Percentiles rank a stretch among this genome's conserved stretches.
phyloP scores from a whole-genome alignment of 2,797 vertebrate species.

The Graptemys geographica region DNA sequence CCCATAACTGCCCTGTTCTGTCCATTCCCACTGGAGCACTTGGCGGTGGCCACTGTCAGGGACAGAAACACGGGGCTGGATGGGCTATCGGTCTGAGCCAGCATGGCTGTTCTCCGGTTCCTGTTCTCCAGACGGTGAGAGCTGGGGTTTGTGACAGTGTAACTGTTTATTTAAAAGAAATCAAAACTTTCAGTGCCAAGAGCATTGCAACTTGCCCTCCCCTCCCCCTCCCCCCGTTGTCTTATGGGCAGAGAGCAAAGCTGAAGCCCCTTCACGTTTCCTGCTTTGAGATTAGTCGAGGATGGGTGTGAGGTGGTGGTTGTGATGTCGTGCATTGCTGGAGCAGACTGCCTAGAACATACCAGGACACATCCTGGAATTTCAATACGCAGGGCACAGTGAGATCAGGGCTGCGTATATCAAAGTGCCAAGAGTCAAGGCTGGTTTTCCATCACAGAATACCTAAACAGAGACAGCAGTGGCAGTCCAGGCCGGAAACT shows the following conservation, averaged over 20 bases:
- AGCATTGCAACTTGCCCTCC: not conserved
- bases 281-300: not conserved
- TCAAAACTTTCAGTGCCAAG: not conserved
- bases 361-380: too few species aligned
- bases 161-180: not conserved
- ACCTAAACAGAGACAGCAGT: too few species aligned
- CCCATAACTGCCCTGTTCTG: not conserved
- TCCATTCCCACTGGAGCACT: not conserved
- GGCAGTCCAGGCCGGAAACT: not conserved
- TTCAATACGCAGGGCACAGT: not conserved
- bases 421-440: not conserved
- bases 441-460: not conserved
- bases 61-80: too few species aligned
- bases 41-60: too few species aligned
- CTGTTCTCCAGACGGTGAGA: not conserved
- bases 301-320: too few species aligned
- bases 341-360: not conserved
- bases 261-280: too few species aligned
- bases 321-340: not conserved
- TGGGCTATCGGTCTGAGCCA: not conserved
- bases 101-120: too few species aligned
- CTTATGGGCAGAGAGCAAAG: not conserved
- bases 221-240: accelerated
- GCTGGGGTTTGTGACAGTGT: too few species aligned
- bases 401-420: not conserved